phyloP scores from a whole-genome alignment of 2,113 vertebrate species.

The Ochotona curzoniae region DNA sequence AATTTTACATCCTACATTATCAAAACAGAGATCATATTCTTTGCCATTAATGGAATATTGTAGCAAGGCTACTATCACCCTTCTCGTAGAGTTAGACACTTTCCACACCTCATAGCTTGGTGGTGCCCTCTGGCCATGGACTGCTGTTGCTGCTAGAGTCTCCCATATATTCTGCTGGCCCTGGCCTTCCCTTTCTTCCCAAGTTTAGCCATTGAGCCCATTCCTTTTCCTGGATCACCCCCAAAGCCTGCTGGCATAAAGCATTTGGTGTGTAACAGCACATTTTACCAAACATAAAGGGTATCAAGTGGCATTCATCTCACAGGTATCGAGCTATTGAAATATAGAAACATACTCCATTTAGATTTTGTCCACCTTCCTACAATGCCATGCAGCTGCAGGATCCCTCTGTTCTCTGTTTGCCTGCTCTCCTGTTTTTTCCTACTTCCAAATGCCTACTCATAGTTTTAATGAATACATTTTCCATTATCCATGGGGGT shows the following conservation, averaged over 20 bases:
- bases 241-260: background rate
- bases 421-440: background rate
- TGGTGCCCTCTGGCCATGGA: background rate
- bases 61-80: background rate
- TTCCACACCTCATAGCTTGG: background rate
- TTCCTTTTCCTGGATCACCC: background rate
- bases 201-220: background rate
- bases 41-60: background rate
- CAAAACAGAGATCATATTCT: background rate
- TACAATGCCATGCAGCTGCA: background rate
- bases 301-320: background rate
- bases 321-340: slow-evolving; percentile 3
- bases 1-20: background rate
- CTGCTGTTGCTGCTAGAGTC: background rate
- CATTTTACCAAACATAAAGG: background rate
- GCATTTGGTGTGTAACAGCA: background rate
- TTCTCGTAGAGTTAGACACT: background rate
- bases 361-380: background rate
- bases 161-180: background rate
- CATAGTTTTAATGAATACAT: too few relatives aligned
- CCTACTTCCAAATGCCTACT: background rate
- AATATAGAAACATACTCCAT: background rate
- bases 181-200: background rate
- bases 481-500: too few relatives aligned
- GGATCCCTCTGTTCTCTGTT: too few relatives aligned